A percentile compares a stretch with the other conserved stretches of the same genome.
Evolutionary conservation across 2,113 vertebrate species (phyloP).

Genomic region (Istiophorus platypterus): DNA sequence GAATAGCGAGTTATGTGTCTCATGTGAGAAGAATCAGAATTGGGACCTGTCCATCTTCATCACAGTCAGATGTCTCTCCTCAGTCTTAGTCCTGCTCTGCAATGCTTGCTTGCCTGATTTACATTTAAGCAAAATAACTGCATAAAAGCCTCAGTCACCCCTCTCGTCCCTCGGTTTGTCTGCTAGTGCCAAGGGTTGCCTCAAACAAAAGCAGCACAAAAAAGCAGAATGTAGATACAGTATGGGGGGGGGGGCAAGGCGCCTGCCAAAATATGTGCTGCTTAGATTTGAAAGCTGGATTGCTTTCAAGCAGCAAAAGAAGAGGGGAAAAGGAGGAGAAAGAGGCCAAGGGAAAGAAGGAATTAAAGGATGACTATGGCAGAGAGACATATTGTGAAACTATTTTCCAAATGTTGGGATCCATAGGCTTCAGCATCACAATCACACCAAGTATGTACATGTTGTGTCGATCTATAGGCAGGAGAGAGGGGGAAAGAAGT

Average conservation of each 20-base stretch:
- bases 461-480: conserved; percentile 17
- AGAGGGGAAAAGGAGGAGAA: background rate
- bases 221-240: conserved; percentile 43
- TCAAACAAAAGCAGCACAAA: conserved; percentile 40
- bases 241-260: background rate
- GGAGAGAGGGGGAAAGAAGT: background rate
- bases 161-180: background rate
- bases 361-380: conserved; percentile 26
- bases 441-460: conserved; percentile 35
- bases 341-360: conserved; percentile 14
- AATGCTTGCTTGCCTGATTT: conserved; percentile 2
- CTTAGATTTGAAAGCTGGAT: conserved; percentile 38
- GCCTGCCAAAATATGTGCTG: conserved; percentile 49
- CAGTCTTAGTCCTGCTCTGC: background rate
- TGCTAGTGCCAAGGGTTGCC: conserved; percentile 27
- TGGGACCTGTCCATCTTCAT: background rate
- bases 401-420: conserved; percentile 36
- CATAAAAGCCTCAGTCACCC: conserved; percentile 13
- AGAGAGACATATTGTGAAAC: conserved; percentile 33
- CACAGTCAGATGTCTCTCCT: background rate
- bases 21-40: conserved; percentile 27
- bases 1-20: conserved; percentile 19
- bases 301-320: conserved; percentile 24
- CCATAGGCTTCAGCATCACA: background rate
- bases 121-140: background rate